Evolutionary conservation across 1,140 invertebrate species (phyloP).

Genomic region (Brachionus asplanchnoidis): DNA sequence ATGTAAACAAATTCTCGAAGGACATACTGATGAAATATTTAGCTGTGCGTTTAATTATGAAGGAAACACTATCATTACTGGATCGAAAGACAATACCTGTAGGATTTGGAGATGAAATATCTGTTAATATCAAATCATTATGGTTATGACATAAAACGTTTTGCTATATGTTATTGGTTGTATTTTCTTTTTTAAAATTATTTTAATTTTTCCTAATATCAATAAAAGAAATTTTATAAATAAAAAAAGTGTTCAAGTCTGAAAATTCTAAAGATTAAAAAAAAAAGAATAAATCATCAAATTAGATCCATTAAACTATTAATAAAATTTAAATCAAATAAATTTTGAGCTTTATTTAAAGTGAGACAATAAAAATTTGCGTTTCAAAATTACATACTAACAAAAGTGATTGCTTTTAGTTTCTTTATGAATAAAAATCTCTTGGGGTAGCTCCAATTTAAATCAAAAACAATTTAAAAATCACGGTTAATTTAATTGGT

Average conservation of each 20-base stretch:
- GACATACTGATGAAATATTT: slow-evolving; percentile 73
- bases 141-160: neutral
- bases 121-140: neutral
- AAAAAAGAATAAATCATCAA: neutral
- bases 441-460: neutral
- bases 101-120: slow-evolving; percentile 54
- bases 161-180: neutral
- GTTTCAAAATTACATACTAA: neutral
- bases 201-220: neutral
- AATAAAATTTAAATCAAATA: neutral
- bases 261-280: neutral
- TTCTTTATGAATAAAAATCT: neutral
- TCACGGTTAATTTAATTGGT: neutral
- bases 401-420: neutral
- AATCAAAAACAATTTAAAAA: slow-evolving; percentile 1
- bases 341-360: neutral
- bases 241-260: neutral
- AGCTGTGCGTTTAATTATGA: slow-evolving; percentile 72
- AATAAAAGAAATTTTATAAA: neutral
- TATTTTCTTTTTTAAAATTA: neutral
- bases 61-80: slow-evolving; percentile 71
- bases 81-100: slow-evolving; percentile 58
- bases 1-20: slow-evolving; percentile 59
- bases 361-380: neutral
- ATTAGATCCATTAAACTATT: neutral